Conservation (phyloP, 2,113 vertebrate species). For the Zapus hudsonius region DNA sequence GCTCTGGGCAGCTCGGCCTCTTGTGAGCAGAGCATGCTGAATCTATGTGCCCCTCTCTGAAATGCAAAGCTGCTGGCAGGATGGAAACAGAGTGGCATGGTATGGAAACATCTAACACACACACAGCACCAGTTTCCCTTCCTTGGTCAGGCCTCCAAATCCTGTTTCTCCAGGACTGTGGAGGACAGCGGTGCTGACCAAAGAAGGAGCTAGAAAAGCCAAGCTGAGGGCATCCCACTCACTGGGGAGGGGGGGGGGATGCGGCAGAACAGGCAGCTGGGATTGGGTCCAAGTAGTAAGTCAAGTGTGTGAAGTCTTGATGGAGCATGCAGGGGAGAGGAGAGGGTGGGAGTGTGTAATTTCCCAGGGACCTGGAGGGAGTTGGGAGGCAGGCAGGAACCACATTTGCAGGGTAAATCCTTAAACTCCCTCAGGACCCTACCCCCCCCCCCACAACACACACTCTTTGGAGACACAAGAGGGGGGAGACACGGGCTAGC, state of each 20-base stretch:
- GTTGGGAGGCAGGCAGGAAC: fast-evolving
- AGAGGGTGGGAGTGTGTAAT: not conserved
- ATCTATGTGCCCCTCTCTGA: not conserved
- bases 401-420: not conserved
- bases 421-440: not conserved
- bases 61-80: not conserved
- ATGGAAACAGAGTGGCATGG: not conserved
- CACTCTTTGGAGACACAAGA: not conserved
- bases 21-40: not conserved
- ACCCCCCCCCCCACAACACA: not conserved
- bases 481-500: fast-evolving
- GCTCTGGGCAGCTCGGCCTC: not conserved
- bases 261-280: constrained; percentile 33
- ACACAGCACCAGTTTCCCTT: not conserved
- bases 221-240: constrained; percentile 1
- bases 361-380: not conserved
- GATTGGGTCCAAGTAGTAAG: constrained; percentile 57
- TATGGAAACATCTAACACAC: not conserved
- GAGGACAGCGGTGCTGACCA: not conserved
- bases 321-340: not conserved
- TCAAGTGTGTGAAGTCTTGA: constrained; percentile 4
- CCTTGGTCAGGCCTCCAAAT: not conserved
- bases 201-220: not conserved
- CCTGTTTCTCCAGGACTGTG: not conserved
- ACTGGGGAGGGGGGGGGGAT: not conserved